These are phyloP conservation scores for Drosophila persimilis DNA, from an alignment of 1,140 invertebrate species.

Conservation along the genomic window DNA sequence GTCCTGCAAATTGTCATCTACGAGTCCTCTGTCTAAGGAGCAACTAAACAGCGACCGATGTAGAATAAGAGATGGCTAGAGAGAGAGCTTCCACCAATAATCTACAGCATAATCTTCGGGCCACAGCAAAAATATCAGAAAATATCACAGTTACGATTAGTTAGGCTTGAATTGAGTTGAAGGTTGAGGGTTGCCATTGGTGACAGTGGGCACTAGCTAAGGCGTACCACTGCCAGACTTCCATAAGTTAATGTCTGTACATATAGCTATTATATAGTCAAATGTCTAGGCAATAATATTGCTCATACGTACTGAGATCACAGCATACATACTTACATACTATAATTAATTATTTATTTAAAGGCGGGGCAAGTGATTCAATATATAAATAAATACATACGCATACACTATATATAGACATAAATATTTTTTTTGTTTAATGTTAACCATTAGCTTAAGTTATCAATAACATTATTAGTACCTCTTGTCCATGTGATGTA, in stretches of 20 bases:
- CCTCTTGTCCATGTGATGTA: conserved; percentile 13
- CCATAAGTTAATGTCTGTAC: conserved; percentile 49
- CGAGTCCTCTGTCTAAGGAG: conserved; percentile 88
- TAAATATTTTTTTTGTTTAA: conserved; percentile 55
- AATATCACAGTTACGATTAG: conserved; percentile 49
- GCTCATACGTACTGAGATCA: conserved; percentile 70
- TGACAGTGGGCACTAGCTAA: conserved; percentile 29
- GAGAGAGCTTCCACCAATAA: conserved; percentile 36
- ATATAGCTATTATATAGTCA: conserved; percentile 59
- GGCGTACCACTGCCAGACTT: conserved; percentile 50
- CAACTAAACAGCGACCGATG: not conserved
- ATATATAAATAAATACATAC: conserved; percentile 7
- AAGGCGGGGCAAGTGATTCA: conserved; percentile 4
- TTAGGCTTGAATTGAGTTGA: conserved; percentile 38
- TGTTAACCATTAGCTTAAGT: conserved; percentile 36
- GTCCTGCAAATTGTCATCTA: conserved; percentile 94
- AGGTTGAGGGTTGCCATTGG: conserved; percentile 1
- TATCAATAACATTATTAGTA: conserved; percentile 34
- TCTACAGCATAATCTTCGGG: conserved; percentile 38
- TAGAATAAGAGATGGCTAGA: not conserved
- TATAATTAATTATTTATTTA: too few relatives aligned
- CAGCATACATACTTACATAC: conserved; percentile 12
- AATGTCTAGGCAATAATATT: conserved; percentile 71
- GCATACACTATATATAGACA: conserved; percentile 8
- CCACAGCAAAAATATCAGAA: conserved; percentile 19